phyloP scores from a whole-genome alignment of 2,888 invertebrate species.

The Unio pictorum region DNA sequence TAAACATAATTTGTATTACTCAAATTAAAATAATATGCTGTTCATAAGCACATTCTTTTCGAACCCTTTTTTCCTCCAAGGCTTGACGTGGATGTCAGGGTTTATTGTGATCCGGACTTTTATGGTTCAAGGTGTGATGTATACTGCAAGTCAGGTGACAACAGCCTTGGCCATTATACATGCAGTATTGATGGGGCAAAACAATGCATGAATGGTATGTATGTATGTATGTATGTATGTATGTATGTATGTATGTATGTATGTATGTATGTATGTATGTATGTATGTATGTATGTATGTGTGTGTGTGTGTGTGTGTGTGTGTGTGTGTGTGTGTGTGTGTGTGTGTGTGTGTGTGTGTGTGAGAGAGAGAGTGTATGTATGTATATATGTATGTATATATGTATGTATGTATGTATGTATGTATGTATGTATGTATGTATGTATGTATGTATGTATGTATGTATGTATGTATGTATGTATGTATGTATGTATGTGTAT shows the following conservation, averaged over 20 bases:
- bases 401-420: slow-evolving; percentile 15
- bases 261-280: not conserved
- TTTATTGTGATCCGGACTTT: slow-evolving; percentile 42
- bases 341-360: no score
- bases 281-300: not conserved
- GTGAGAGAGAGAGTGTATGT: no score
- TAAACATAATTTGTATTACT: no score
- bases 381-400: no score
- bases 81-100: slow-evolving; percentile 25
- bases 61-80: slow-evolving; percentile 19
- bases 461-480: slow-evolving; percentile 14
- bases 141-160: slow-evolving; percentile 35
- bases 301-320: no score
- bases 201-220: slow-evolving; percentile 34
- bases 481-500: no score
- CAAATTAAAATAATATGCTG: slow-evolving; percentile 5
- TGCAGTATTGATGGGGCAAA: slow-evolving; percentile 39
- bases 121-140: slow-evolving; percentile 41
- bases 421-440: not conserved
- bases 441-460: not conserved
- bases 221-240: not conserved
- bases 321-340: no score
- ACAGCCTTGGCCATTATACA: slow-evolving; percentile 39
- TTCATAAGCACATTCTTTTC: not conserved
- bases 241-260: not conserved